phyloP scores from a whole-genome alignment of 1,140 invertebrate genomes.

The Solenopsis fugax region DNA sequence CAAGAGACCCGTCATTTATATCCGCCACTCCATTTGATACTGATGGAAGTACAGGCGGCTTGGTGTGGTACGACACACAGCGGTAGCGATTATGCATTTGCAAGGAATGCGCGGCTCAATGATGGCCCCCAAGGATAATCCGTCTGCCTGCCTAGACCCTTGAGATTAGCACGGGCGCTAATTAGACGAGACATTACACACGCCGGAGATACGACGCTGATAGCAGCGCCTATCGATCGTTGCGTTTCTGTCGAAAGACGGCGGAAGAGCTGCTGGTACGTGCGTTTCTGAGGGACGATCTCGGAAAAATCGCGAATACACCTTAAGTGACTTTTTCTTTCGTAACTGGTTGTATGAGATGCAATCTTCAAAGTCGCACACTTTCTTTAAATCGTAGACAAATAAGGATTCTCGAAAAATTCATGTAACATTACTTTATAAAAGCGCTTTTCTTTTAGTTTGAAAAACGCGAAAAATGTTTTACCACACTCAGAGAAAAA shows the following conservation, averaged over 20 bases:
- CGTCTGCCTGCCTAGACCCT: slow-evolving; percentile 59
- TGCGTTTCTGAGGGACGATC: background rate
- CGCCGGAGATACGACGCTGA: slow-evolving; percentile 61
- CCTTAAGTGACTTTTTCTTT: background rate
- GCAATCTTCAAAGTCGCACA: background rate
- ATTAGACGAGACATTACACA: slow-evolving; percentile 70
- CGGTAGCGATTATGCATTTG: slow-evolving; percentile 63
- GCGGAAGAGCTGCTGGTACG: background rate
- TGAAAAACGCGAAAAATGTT: background rate
- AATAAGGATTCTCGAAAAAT: background rate
- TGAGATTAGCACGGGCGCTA: slow-evolving; percentile 68
- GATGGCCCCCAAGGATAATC: slow-evolving; percentile 61
- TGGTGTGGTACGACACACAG: background rate
- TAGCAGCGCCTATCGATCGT: slow-evolving; percentile 63
- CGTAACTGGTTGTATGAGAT: background rate
- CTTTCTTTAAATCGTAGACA: background rate
- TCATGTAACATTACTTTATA: background rate
- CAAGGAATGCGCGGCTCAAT: slow-evolving; percentile 61
- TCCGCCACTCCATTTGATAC: slow-evolving; percentile 60
- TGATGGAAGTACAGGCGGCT: slow-evolving; percentile 44
- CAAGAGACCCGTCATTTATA: slow-evolving; percentile 61
- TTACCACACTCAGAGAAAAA: background rate
- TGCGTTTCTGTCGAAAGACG: slow-evolving; percentile 32
- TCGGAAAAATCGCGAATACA: slow-evolving; percentile 28
- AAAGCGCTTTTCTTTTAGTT: background rate